A percentile compares a stretch with the other conserved stretches of the same genome.
phyloP scores from a whole-genome alignment of 53 echinoderm and acorn worm genomes.

The Astropecten irregularis region DNA sequence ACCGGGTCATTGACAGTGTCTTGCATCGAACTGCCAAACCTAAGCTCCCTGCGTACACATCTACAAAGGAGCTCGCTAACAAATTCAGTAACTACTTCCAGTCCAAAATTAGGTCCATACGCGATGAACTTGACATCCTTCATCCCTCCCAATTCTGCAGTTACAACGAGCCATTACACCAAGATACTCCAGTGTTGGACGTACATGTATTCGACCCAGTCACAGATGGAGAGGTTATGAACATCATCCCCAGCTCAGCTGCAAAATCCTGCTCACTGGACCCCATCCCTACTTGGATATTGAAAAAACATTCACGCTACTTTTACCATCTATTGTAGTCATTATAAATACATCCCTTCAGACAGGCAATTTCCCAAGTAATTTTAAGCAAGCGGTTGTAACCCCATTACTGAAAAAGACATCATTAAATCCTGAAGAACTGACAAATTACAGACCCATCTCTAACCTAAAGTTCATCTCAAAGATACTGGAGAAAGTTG shows the following conservation, averaged over 20 bases:
- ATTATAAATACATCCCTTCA: neutral
- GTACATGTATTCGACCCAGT: neutral
- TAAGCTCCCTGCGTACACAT: slow-evolving; percentile 18
- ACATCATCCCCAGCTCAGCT: neutral
- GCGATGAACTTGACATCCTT: neutral
- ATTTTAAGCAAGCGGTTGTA: neutral
- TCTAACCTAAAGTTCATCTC: too few relatives aligned
- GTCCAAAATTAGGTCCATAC: neutral
- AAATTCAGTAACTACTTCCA: neutral
- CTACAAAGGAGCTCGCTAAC: slow-evolving; percentile 1
- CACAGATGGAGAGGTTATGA: neutral
- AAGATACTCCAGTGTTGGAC: neutral
- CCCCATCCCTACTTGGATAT: neutral
- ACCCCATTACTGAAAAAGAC: neutral
- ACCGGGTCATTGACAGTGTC: slow-evolving; percentile 3
- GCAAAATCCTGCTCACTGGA: neutral
- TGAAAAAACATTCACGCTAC: neutral
- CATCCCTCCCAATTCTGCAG: neutral
- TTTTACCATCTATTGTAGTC: neutral
- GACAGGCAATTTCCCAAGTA: neutral
- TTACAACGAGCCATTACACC: slow-evolving; percentile 2
- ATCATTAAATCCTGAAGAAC: neutral
- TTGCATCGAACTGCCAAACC: slow-evolving; percentile 5
- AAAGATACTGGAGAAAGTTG: slow-evolving; percentile 39
- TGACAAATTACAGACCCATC: slow-evolving; percentile 45